Base-by-base conservation (phyloP, 2,888 invertebrate genomes). In the Calliopum simillimum region DNA sequence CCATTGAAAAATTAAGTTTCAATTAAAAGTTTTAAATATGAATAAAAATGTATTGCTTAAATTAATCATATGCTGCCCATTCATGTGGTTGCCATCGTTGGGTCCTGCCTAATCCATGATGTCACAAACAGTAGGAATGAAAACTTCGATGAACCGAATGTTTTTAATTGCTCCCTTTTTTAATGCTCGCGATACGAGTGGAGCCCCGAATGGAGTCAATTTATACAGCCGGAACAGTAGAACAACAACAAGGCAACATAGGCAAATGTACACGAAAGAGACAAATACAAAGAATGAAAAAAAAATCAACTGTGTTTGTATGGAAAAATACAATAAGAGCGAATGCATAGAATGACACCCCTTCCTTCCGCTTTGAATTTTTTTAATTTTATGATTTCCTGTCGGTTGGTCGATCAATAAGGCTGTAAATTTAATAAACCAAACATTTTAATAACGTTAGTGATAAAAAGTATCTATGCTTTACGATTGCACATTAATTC, bases 311-410 rank as follows among this genome's bases (percentile, higher is more conserved):
- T 49, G 53, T 66, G 16, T 53, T 41, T 66, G 55, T 44, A 51
- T 55, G 43, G 41, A 49, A 73, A 71, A 68, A 72, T 68, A 73
- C 73, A 75, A 71, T 73, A 63, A 72, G 74, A 75, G 71, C 69
- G 66, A 76, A 75, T 75, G 73, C 74, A 75, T 58, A 73, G 65
- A 33, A 33, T 8, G 8, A 70, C 71, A 73, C 76, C 74, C 73
- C 74, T 76, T 75, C 76, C 74, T 73, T 70, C 76, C 74, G 71
- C 46, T 64, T 65, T 55, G 19, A 11, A 53, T 43, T 16, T 41
- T 62, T 56, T 63, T 61, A 14, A 55, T 23, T 46, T 44, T 53
- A 59, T 63, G 69, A 72, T 76, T 74, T 75, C 75, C 76, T 75
- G 75, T 73, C 72, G 74, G 75, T 71, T 70, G 71, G 71, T n/a